Percentiles rank a stretch among this genome's conserved stretches.
Evolutionary conservation across 2,113 vertebrate genomes (phyloP).

Genomic region (Propithecus coquereli): DNA sequence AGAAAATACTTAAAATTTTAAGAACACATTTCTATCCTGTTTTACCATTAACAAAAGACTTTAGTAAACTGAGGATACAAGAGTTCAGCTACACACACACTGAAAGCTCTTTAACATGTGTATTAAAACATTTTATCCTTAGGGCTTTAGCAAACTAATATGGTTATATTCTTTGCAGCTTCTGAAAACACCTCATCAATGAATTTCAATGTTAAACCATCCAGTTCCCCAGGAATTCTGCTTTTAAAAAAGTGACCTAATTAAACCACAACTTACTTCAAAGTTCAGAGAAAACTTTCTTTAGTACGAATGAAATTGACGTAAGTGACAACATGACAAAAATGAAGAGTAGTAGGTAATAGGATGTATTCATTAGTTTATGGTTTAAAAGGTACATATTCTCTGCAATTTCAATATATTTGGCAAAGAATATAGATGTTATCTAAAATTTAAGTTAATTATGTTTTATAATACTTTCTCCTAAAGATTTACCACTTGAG

Average conservation of each 20-base stretch:
- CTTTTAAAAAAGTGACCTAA: neutral
- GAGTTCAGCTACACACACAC: neutral
- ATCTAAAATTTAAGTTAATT: neutral
- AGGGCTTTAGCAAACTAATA: neutral
- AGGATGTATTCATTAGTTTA: neutral
- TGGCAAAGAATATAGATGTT: neutral
- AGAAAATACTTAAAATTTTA: neutral
- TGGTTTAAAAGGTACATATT: neutral
- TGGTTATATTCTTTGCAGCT: neutral
- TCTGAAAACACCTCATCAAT: neutral
- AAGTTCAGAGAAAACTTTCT: neutral
- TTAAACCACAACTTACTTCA: neutral
- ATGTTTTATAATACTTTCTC: neutral
- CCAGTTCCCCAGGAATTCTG: neutral
- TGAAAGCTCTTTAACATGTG: neutral
- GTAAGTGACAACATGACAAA: neutral
- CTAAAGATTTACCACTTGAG: neutral
- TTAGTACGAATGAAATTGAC: neutral
- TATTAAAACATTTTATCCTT: neutral
- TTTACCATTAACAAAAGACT: neutral
- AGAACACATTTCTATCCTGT: neutral
- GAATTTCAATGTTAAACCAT: neutral
- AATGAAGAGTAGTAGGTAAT: neutral
- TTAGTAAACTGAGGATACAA: neutral
- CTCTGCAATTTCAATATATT: neutral